Percentiles rank a stretch among this genome's conserved stretches.
Conservation (phyloP, 2,113 vertebrate species). For the Gymnarchus niloticus region DNA sequence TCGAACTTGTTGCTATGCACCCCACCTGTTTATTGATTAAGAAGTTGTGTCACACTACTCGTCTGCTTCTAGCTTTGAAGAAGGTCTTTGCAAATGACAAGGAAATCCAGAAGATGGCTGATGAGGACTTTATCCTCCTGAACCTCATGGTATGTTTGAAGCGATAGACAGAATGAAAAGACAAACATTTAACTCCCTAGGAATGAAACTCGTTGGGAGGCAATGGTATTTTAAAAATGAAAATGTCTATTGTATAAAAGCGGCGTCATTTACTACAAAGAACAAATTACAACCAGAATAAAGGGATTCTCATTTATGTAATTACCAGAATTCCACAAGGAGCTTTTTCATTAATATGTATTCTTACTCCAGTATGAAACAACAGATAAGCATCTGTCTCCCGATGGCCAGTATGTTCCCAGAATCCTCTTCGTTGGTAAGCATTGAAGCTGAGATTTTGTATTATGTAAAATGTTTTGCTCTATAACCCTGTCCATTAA, state of each 20-base stretch:
- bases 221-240: not conserved
- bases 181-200: not conserved
- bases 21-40: not conserved
- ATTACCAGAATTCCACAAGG: not conserved
- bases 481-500: not conserved
- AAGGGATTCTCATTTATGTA: not conserved
- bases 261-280: no score
- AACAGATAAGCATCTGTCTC: conserved; percentile 86
- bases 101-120: conserved; percentile 77
- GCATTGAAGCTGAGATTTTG: conserved; percentile 35
- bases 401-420: conserved; percentile 91
- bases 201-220: not conserved
- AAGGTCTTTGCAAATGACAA: conserved; percentile 74
- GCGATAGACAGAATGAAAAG: not conserved
- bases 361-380: conserved; percentile 80
- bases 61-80: conserved; percentile 69
- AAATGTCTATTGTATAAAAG: not conserved
- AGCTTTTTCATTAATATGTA: not conserved
- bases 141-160: conserved; percentile 79
- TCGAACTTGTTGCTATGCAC: not conserved
- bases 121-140: conserved; percentile 79
- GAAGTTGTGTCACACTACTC: not conserved
- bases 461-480: not conserved
- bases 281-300: not conserved
- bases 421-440: conserved; percentile 90